phyloP scores from a whole-genome alignment of 2,113 vertebrate genomes.

The Microtus richardsoni region DNA sequence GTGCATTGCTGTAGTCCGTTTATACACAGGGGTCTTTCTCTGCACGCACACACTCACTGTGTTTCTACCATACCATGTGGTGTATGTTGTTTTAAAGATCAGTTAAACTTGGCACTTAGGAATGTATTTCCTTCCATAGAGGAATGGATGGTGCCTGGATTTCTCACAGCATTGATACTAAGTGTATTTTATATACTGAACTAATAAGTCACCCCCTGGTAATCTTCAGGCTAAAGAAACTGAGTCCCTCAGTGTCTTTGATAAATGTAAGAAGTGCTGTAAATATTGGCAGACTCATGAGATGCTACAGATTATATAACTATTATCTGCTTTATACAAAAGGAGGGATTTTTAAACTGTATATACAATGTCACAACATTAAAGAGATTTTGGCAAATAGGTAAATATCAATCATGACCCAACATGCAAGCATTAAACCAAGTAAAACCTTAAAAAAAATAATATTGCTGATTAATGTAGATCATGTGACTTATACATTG shows the following conservation, averaged over 20 bases:
- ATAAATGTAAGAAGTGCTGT: conserved; percentile 51
- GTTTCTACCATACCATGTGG: no score
- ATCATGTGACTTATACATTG: conserved; percentile 42
- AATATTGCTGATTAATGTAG: not conserved
- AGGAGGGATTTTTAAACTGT: not conserved
- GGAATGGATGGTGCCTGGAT: not conserved
- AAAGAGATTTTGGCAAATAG: conserved; percentile 49
- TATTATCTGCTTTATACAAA: conserved; percentile 61
- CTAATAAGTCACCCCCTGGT: not conserved
- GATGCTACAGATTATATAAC: conserved; percentile 54
- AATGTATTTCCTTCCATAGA: not conserved
- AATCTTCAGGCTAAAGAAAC: conserved; percentile 53
- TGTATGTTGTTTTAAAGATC: no score
- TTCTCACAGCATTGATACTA: conserved; percentile 20
- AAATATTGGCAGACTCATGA: conserved; percentile 59
- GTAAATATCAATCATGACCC: conserved; percentile 65
- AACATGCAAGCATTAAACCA: not conserved
- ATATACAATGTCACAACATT: conserved; percentile 70
- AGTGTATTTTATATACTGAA: not conserved
- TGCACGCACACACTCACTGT: no score
- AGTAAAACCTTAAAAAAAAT: not conserved
- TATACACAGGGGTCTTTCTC: no score
- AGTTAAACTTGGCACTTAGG: conserved; percentile 22
- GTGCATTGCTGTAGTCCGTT: no score
- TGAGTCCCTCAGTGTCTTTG: conserved; percentile 16